These are phyloP conservation scores for Cyprinodon tularosa DNA, from an alignment of 2,113 vertebrate genomes.

Conservation along the genomic window DNA sequence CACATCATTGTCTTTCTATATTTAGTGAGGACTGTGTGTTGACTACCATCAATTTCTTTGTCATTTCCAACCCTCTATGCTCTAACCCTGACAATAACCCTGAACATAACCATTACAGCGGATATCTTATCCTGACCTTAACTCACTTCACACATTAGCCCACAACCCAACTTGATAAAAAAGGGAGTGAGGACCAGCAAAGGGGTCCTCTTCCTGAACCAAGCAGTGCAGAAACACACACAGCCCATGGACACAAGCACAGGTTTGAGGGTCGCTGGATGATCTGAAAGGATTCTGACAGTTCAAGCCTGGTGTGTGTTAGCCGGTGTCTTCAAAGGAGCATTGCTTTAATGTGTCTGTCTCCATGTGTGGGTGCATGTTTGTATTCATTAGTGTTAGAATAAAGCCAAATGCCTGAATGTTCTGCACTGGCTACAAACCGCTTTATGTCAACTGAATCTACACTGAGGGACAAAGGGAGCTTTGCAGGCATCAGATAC, in stretches of 20 bases:
- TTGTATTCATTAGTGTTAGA: neutral
- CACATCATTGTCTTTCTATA: neutral
- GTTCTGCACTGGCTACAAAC: neutral
- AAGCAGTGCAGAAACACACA: slow-evolving; percentile 3
- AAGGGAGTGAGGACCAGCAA: too few relatives aligned
- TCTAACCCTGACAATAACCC: too few relatives aligned
- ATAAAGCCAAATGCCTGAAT: neutral
- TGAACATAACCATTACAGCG: too few relatives aligned
- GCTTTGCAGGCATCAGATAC: neutral
- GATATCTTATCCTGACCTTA: too few relatives aligned
- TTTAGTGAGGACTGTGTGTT: too few relatives aligned
- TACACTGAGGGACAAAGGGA: slow-evolving; percentile 23
- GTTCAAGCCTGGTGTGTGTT: slow-evolving; percentile 20
- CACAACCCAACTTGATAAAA: too few relatives aligned
- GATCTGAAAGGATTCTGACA: slow-evolving; percentile 53
- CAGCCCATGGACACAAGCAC: neutral
- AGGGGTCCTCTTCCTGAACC: too few relatives aligned
- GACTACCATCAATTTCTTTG: too few relatives aligned
- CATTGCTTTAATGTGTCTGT: neutral
- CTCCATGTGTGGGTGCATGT: neutral
- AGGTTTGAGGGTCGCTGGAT: slow-evolving; percentile 2
- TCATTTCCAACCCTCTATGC: too few relatives aligned
- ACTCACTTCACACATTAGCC: too few relatives aligned
- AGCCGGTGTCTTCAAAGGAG: slow-evolving; percentile 24
- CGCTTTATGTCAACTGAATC: slow-evolving; percentile 1